Conservation (phyloP, 1,140 invertebrate genomes). For the Dryas iulia region DNA sequence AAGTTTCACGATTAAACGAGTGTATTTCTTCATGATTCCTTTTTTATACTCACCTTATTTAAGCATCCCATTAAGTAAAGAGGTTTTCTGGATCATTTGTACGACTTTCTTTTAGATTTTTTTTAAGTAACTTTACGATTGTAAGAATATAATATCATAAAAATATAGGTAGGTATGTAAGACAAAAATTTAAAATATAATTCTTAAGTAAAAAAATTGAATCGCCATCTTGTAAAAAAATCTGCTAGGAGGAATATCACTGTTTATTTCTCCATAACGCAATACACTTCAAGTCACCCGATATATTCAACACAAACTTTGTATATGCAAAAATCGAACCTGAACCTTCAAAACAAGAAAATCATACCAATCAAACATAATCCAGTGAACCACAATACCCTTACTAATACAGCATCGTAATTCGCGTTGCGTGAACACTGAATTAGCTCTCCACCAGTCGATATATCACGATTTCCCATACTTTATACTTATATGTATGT, state of each 20-base stretch:
- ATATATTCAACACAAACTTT: background rate
- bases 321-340: background rate
- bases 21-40: too few species aligned
- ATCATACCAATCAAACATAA: background rate
- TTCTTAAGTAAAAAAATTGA: background rate
- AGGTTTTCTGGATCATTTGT: too few species aligned
- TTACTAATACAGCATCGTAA: background rate
- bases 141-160: too few species aligned
- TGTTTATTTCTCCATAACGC: background rate
- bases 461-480: background rate
- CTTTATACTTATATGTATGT: background rate
- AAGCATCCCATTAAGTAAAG: too few species aligned
- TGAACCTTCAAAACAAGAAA: background rate
- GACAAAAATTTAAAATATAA: background rate
- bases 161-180: background rate
- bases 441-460: background rate
- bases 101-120: too few species aligned
- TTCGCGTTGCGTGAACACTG: background rate
- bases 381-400: background rate
- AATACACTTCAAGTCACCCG: background rate
- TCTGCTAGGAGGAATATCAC: background rate
- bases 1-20: too few species aligned
- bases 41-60: too few species aligned
- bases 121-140: too few species aligned
- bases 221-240: background rate